These are phyloP conservation scores for Ganaspis sp. DNA, from an alignment of 1,140 invertebrate species.

Conservation along the genomic window DNA sequence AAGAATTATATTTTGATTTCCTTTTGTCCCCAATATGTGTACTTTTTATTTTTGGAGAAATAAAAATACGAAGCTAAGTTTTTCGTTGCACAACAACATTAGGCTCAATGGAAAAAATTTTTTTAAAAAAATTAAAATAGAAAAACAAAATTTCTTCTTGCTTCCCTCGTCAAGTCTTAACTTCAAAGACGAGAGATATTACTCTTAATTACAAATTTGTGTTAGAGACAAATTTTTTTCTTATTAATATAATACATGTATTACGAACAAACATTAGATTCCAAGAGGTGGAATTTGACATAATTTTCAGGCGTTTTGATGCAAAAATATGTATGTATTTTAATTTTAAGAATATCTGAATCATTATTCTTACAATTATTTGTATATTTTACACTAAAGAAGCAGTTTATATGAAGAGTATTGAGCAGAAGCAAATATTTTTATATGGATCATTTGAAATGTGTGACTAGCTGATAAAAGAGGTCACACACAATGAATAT, in stretches of 20 bases:
- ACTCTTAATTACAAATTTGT: background rate
- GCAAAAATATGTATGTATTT: slow-evolving; percentile 8
- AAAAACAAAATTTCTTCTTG: background rate
- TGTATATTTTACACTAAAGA: background rate
- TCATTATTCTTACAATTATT: background rate
- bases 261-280: background rate
- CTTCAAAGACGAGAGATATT: background rate
- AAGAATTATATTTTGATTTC: background rate
- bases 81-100: background rate
- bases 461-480: slow-evolving; percentile 1
- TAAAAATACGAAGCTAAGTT: slow-evolving; percentile 7
- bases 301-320: slow-evolving; percentile 5
- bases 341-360: background rate
- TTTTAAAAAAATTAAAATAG: background rate
- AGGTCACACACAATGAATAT: background rate
- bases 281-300: background rate
- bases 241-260: background rate
- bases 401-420: background rate
- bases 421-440: background rate
- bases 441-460: background rate
- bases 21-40: background rate
- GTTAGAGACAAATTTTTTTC: background rate
- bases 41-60: background rate
- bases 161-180: background rate
- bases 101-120: slow-evolving; percentile 1